Evolutionary conservation across 2,113 vertebrate species (phyloP), one percentile per base, ranked within the genome.

Genomic region (Pangasianodon gigas): DNA sequence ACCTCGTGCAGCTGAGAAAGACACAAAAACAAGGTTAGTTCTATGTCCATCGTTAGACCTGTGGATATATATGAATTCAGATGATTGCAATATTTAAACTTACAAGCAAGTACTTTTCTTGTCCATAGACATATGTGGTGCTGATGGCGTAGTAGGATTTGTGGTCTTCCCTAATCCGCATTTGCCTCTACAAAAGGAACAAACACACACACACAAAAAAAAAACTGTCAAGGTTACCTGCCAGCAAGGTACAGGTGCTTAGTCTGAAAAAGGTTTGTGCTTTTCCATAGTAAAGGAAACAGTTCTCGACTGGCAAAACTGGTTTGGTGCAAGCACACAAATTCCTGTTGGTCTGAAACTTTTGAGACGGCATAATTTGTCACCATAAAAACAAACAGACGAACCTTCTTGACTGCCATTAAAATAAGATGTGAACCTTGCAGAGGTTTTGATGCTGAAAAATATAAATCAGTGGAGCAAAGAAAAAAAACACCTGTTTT

Each of bases 31-130:
- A 67, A 29, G 14, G 37, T 37, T 21, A 81, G n/a, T 69, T 21
- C 1, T 37, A 56, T 18, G 21, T 32, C 58, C 6, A 56, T n/a
- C 60, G 19, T 83, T 16, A 29, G 1, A 79, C 26, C 46, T 29
- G 21, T 7, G 16, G 29, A 51, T 80, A 91, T 48, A 44, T 4
- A 69, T 84, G 58, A 83, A 54, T 84, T 81, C 87, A 88, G 83
- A 87, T 85, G 4, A 87, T 1, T 80, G 56, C 18, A 87, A 51
- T 46, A 52, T 37, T 69, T 60, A 16, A 56, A 88, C 97, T 97
- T 96, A 99, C 98, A 96, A 99, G 95, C 91, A 99, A 95, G 91
- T 99, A 99, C 93, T 99, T 99, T 93, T 99, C 98, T 95, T 99
- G 98, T 87, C 98, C 98, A 1, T 99, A 99, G 0, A 99, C 98